phyloP scores from a whole-genome alignment of 2,797 vertebrate species.

The Falco cherrug region DNA sequence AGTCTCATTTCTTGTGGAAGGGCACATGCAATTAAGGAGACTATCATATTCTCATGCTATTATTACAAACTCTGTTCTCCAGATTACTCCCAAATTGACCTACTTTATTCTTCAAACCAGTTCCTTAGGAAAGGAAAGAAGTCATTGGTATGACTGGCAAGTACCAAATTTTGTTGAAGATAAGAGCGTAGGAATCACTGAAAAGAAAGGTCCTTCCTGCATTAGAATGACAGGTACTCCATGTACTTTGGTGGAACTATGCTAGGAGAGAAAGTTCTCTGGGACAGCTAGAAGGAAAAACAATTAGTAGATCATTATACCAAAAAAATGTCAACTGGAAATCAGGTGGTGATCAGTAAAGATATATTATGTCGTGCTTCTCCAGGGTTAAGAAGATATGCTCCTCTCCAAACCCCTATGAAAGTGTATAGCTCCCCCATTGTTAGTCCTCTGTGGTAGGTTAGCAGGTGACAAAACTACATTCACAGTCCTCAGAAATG shows the following conservation, averaged over 20 bases:
- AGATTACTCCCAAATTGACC: not conserved
- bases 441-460: not conserved
- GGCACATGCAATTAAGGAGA: not conserved
- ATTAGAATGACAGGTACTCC: not conserved
- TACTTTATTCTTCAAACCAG: not conserved
- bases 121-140: not conserved
- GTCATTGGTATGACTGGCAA: not conserved
- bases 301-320: not conserved
- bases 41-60: not conserved
- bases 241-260: not conserved
- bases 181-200: not conserved
- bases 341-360: not conserved
- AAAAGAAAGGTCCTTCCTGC: not conserved
- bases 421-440: not conserved
- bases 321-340: not conserved
- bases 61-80: not conserved
- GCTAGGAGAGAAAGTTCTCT: not conserved
- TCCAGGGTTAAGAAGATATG: not conserved
- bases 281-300: not conserved
- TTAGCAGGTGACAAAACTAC: not conserved
- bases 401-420: not conserved
- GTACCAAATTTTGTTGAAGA: not conserved
- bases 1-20: not conserved
- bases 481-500: not conserved
- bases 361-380: not conserved